Conservation (phyloP, 2,113 vertebrate species). For the Hyaena hyaena region DNA sequence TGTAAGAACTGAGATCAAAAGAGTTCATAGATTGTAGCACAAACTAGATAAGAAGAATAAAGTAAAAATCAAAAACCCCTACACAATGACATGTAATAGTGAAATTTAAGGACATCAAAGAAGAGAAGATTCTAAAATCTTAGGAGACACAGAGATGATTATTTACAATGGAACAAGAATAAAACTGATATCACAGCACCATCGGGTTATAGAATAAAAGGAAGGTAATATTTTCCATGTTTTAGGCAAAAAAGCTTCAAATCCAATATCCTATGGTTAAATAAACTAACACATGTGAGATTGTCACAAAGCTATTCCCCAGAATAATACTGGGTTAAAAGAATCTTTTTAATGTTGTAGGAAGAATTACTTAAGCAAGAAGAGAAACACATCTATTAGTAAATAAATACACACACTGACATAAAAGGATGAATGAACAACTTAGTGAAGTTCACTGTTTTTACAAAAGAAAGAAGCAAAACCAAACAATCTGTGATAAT, state of each 20-base stretch:
- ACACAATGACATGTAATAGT: neutral
- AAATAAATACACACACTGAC: neutral
- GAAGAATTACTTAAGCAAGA: neutral
- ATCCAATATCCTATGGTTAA: neutral
- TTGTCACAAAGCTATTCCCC: neutral
- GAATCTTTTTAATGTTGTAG: neutral
- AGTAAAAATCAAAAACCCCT: neutral
- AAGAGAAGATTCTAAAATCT: neutral
- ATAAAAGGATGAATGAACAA: neutral
- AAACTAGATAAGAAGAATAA: neutral
- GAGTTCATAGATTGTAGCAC: neutral
- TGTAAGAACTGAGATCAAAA: neutral
- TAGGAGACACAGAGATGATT: neutral
- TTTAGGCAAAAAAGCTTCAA: neutral
- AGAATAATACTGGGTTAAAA: neutral
- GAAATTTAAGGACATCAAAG: neutral
- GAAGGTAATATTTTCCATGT: neutral
- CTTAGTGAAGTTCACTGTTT: neutral
- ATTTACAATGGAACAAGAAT: neutral
- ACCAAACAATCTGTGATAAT: neutral
- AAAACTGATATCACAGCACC: neutral
- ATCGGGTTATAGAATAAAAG: neutral
- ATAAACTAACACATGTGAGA: neutral
- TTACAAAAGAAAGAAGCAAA: neutral
- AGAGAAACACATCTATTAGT: neutral